Evolutionary conservation across 2,888 invertebrate species (phyloP), one percentile per base, ranked within the genome.

Genomic region (Lasioglossum zephyrum): DNA sequence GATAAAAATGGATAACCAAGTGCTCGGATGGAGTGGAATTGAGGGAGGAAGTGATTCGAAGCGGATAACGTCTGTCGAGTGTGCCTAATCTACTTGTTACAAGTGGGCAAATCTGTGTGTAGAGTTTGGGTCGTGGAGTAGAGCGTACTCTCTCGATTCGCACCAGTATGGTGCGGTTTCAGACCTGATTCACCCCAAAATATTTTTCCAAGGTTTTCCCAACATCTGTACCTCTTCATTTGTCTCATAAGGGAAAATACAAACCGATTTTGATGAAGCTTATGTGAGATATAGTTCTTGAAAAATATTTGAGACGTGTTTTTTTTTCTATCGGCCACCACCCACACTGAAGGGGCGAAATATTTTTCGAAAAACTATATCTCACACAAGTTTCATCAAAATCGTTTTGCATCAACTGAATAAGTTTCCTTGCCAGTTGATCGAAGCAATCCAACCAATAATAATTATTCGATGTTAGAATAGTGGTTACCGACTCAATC

Each of bases 31-130:
- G 16, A 63, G 31, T 63, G 63, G 63, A 31, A 31, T 63, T 31
- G 6, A 31, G 63, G 31, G 63, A 63, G 63, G 16, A 31, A 63
- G 63, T 6, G 63, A 31, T 16, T 63, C 63, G 31, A 31, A 63
- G 31, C 63, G 49, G 73, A 63, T 63, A 63, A 31, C 63, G 31
- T 63, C 31, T 31, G 63, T 26, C 16, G 31, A 63, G 31, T 31
- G 60, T 26, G 60, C 60, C 60, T 60, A 60, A 60, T 60, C 60
- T 60, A 60, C 60, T 60, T 26, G 60, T 31, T 60, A 60, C 60
- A 13, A 60, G 60, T 26, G 60, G 5, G 60, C 13, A 31, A 31
- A 69, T 69, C 66, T 39, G 66, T 69, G 18, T 69, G 36, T 4
- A 6, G 36, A 36, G 39, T 22, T 69, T 31, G 31, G 18, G 11